Evolutionary conservation across 2,888 invertebrate species (phyloP), one percentile per base, ranked within the genome.

Genomic region (Sympetrum striolatum): DNA sequence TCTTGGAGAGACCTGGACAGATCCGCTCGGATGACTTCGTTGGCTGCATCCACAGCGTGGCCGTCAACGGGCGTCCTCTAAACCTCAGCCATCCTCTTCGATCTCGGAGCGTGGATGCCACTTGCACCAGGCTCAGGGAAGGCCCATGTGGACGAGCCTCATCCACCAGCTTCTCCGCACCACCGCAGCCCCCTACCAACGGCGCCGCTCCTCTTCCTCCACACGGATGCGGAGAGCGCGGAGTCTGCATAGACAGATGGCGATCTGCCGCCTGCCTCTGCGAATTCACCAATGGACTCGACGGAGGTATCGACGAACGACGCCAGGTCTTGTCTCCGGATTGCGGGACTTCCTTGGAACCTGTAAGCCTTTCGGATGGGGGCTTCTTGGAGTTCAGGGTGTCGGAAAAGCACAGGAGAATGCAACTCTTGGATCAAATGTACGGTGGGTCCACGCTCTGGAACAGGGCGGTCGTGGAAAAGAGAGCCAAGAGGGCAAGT

Each of bases 11-110:
- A 81, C 98, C 98, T 0, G 98, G 98, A 0, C 98, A 98, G 94
- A 96, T 99, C 73, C 97, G 97, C 92, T 97, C 98, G 0, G 98
- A 98, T 93, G 98, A 99, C 93, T 96, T 99, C 91, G 96, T 98
- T 25, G 99, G 99, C 8, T 99, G 99, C 93, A 96, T 99, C 92
- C 98, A 98, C 93, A 98, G 98, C 92, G 97, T 98, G 2, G 96
- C 97, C 0, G 96, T 99, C 90, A 98, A 99, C 93, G 98, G 98
- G 5, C 95, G 98, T 37, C 94, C 96, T 0, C 93, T 98, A 39
- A 98, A 98, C 93, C 94, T 98, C 90, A 97, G 97, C 91, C 96
- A 95, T 92, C 98, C 98, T 0, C 92, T 97, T 2, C 95, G 96
- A 90, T 96, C 97, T 5, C 95, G 96, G 8, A 96, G 96, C 1